A percentile compares a stretch with the other conserved stretches of the same genome.
Conservation (phyloP, 2,797 vertebrate species). For the Otolemur crassicaudatus region DNA sequence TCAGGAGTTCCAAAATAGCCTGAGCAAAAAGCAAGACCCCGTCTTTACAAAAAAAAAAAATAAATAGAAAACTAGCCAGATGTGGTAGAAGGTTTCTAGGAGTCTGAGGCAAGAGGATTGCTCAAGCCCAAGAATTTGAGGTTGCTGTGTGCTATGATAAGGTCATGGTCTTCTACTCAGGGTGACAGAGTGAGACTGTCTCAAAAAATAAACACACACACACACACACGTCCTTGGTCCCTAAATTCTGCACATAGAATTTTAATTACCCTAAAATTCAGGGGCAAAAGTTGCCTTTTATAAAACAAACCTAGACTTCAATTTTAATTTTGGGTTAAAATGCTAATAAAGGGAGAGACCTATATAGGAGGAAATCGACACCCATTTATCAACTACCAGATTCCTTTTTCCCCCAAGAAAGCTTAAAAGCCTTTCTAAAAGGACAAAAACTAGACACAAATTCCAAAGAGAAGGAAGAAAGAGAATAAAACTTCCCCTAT, state of each 20-base stretch:
- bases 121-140: too few relatives aligned
- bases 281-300: not conserved
- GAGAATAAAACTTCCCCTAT: not conserved
- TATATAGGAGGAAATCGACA: not conserved
- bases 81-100: too few relatives aligned
- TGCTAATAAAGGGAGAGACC: not conserved
- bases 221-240: not conserved
- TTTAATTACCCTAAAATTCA: not conserved
- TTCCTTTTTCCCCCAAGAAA: not conserved
- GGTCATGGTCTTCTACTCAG: too few relatives aligned
- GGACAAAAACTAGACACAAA: conserved; percentile 48
- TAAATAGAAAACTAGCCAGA: too few relatives aligned
- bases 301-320: not conserved
- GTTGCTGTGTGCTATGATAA: too few relatives aligned
- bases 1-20: too few relatives aligned
- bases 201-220: too few relatives aligned
- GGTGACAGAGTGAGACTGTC: too few relatives aligned
- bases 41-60: too few relatives aligned
- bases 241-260: not conserved
- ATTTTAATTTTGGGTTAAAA: conserved; percentile 43
- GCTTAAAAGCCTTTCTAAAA: conserved; percentile 36
- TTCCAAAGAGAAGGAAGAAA: conserved; percentile 36
- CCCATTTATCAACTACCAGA: not conserved
- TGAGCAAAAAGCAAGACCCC: too few relatives aligned
- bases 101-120: too few relatives aligned